Base-by-base conservation (phyloP, 2,113 vertebrate genomes). In the Litocranius walleri region DNA sequence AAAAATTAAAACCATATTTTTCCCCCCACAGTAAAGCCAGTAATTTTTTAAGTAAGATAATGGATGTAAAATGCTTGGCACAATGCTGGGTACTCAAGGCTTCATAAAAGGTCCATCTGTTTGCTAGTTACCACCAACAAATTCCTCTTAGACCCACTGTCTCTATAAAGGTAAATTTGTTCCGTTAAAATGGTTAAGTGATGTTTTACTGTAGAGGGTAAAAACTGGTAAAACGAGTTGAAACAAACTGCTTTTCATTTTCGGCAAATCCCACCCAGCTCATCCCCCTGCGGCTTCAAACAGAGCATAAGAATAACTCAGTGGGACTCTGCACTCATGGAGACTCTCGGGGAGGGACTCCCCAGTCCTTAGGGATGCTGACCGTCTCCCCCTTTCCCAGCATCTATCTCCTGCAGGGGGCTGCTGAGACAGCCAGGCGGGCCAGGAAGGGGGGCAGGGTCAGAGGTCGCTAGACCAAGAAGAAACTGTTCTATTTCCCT, bases 181-280 rank as follows among this genome's bases (percentile, higher is more conserved):
- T 90, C n/a, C 78, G 6, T 54, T 84, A 50, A 97, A 98, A 86
- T 95, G 93, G 90, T 89, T 95, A 98, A 98, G 97, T 89, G 98
- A 96, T 36, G 96, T 98, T 30, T 98, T 92, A 61, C 93, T 78
- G 64, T n/a, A 95, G 45, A 82, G 91, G 84, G 71, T 96, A 30
- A 97, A 98, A 99, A 98, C 98, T 98, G 98, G 99, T 98, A 98
- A 97, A 98, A 98, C 98, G n/a, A 95, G 99, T 95, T 98, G 21
- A 98, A 97, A 93, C 67, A 91, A 97, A 97, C 56, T 98, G 94
- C 97, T 98, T 98, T 98, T 98, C 98, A 98, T 98, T 98, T 98
- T 97, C 1, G 56, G 97, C 93, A 87, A 96, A 96, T 90, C 96
- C 82, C 86, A 95, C 86, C 94, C 27, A 30, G 50, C 30, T 67